phyloP scores from a whole-genome alignment of 2,113 vertebrate genomes.

The Lycaon pictus region DNA sequence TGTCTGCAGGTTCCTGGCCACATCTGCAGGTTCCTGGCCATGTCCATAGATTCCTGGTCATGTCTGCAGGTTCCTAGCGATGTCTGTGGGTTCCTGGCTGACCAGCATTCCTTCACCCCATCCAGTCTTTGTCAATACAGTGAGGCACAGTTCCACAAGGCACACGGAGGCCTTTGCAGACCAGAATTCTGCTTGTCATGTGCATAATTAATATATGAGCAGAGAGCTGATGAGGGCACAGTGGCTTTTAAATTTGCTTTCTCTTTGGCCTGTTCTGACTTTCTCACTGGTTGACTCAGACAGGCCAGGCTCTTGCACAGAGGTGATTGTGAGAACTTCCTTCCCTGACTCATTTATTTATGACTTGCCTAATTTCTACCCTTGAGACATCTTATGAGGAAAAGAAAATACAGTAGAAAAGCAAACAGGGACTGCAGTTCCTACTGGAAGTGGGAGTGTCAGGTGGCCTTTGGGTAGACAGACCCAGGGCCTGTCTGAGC shows the following conservation, averaged over 20 bases:
- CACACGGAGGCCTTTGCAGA: constrained; percentile 60
- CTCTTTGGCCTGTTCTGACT: constrained; percentile 66
- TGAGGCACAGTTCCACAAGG: constrained; percentile 68
- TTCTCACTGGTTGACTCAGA: constrained; percentile 65
- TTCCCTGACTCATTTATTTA: constrained; percentile 77
- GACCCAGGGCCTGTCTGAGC: too few relatives aligned
- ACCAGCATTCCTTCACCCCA: constrained; percentile 44
- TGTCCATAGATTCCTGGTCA: not conserved
- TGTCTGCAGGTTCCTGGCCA: not conserved
- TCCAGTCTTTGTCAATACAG: constrained; percentile 77
- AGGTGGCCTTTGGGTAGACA: too few relatives aligned
- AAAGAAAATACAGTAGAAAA: not conserved
- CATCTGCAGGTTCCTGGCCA: not conserved
- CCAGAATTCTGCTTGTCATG: not conserved
- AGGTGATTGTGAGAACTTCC: constrained; percentile 62
- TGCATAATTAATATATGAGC: constrained; percentile 21
- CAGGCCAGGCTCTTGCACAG: constrained; percentile 59
- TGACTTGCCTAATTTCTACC: not conserved
- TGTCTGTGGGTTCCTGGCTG: not conserved
- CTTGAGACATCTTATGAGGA: not conserved
- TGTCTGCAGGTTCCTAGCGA: not conserved
- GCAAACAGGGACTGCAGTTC: not conserved
- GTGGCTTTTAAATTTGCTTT: constrained; percentile 57
- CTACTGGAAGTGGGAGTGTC: not conserved
- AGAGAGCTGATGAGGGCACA: not conserved